Conservation (phyloP, 37 sponge, comb jelly and placozoan species). For the Tethya wilhelma region DNA sequence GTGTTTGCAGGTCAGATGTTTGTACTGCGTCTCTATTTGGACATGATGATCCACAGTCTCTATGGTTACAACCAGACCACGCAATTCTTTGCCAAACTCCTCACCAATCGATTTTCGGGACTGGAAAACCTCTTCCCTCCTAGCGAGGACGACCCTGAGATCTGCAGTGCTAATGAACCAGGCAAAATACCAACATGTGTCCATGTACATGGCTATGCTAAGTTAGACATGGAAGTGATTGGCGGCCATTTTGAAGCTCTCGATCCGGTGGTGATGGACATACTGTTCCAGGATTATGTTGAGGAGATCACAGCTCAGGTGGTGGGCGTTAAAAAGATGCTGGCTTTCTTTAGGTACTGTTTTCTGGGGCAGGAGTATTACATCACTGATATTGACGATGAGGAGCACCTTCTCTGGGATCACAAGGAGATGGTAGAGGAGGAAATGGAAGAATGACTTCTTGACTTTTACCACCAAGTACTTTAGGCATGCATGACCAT, state of each 20-base stretch:
- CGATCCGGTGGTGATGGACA: conserved; percentile 70
- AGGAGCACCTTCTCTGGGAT: conserved; percentile 78
- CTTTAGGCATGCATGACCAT: background rate
- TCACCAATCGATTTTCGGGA: conserved; percentile 67
- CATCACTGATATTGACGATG: conserved; percentile 59
- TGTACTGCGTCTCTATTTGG: conserved; percentile 85
- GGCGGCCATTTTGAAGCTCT: conserved; percentile 75
- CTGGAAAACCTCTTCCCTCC: conserved; percentile 84
- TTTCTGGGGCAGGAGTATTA: conserved; percentile 81
- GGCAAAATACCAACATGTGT: conserved; percentile 83
- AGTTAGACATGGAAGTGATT: conserved; percentile 75
- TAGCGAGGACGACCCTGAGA: conserved; percentile 30
- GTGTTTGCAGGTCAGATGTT: conserved; percentile 80
- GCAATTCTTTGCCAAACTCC: conserved; percentile 72
- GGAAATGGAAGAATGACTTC: background rate
- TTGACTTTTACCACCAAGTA: background rate
- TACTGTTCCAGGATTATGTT: conserved; percentile 86
- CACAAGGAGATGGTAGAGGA: conserved; percentile 32
- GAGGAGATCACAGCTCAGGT: conserved; percentile 93
- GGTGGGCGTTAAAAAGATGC: conserved; percentile 75
- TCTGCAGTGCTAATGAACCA: conserved; percentile 35
- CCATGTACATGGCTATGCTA: conserved; percentile 85
- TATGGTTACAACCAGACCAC: conserved; percentile 84
- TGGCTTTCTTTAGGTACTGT: conserved; percentile 90
- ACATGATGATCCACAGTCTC: conserved; percentile 88